A percentile compares a stretch with the other conserved stretches of the same genome.
These are phyloP conservation scores for Perca fluviatilis DNA, from an alignment of 2,113 vertebrate species.

Conservation along the genomic window DNA sequence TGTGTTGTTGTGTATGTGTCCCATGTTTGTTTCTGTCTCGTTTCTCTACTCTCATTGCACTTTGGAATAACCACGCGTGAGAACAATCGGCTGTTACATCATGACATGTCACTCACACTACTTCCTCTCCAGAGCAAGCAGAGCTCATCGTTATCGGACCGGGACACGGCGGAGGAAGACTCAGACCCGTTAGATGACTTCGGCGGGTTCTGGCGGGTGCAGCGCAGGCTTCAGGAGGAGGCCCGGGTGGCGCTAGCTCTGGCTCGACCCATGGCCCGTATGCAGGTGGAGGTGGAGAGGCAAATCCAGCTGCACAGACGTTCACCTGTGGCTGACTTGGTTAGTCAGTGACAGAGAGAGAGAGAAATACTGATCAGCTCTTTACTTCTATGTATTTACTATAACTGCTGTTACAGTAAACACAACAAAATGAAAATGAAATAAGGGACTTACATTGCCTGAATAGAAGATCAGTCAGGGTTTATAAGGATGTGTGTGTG, in stretches of 20 bases:
- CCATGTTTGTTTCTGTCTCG: neutral
- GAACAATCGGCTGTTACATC: conserved; percentile 3
- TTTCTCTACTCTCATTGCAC: neutral
- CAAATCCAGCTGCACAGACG: conserved; percentile 96
- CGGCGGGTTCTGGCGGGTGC: conserved; percentile 95
- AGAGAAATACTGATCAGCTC: neutral
- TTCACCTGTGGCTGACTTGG: conserved; percentile 95
- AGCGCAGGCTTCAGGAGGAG: conserved; percentile 95
- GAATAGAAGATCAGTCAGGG: conserved; percentile 19
- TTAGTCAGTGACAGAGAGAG: conserved; percentile 78
- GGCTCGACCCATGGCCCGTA: conserved; percentile 98
- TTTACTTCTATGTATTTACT: neutral
- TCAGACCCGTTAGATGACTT: conserved; percentile 95
- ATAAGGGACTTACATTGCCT: conserved; percentile 25
- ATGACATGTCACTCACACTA: neutral
- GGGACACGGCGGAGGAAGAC: conserved; percentile 96
- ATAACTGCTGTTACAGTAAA: conserved; percentile 39
- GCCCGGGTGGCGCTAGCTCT: conserved; percentile 96
- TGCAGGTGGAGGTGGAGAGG: conserved; percentile 98
- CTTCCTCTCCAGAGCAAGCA: conserved; percentile 91
- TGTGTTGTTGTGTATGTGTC: neutral
- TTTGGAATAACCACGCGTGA: neutral
- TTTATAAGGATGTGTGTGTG: conserved; percentile 10
- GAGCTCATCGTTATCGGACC: conserved; percentile 95
- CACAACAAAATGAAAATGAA: conserved; percentile 11